Conservation (phyloP, 1,140 invertebrate genomes). For the Calephelis nemesis region DNA sequence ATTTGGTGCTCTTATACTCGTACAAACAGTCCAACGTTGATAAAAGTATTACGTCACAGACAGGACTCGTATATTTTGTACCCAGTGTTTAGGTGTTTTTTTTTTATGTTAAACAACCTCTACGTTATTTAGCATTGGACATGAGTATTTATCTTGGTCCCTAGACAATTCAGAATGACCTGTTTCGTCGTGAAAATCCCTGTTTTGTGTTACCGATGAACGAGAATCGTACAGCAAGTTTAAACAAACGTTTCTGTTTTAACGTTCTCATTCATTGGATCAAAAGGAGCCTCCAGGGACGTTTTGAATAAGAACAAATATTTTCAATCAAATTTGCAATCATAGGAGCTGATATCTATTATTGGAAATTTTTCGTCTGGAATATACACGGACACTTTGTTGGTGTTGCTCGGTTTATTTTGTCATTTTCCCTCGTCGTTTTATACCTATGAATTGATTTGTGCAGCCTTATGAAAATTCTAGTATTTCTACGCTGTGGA, state of each 20-base stretch:
- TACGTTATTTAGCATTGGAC: neutral
- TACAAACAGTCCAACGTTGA: too few species aligned
- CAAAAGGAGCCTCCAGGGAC: conserved; percentile 6
- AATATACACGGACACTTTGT: conserved; percentile 8
- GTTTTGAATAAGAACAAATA: conserved; percentile 18
- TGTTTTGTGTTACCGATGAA: neutral
- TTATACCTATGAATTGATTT: neutral
- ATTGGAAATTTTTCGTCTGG: conserved; percentile 4
- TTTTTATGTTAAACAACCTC: neutral
- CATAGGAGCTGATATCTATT: conserved; percentile 16
- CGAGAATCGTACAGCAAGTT: conserved; percentile 1
- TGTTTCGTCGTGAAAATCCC: neutral
- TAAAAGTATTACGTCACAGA: neutral
- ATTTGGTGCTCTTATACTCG: too few species aligned
- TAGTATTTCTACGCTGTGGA: conserved; percentile 21
- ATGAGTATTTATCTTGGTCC: conserved; percentile 7
- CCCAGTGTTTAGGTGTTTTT: neutral
- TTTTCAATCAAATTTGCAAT: conserved; percentile 18
- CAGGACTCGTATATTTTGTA: too few species aligned
- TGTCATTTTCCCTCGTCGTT: neutral
- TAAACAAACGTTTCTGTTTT: conserved; percentile 12
- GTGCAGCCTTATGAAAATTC: neutral
- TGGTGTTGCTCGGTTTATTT: neutral
- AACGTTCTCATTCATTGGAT: conserved; percentile 16
- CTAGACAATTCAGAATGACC: conserved; percentile 10